phyloP scores from a whole-genome alignment of 2,113 vertebrate genomes.

The Hippocampus comes region DNA sequence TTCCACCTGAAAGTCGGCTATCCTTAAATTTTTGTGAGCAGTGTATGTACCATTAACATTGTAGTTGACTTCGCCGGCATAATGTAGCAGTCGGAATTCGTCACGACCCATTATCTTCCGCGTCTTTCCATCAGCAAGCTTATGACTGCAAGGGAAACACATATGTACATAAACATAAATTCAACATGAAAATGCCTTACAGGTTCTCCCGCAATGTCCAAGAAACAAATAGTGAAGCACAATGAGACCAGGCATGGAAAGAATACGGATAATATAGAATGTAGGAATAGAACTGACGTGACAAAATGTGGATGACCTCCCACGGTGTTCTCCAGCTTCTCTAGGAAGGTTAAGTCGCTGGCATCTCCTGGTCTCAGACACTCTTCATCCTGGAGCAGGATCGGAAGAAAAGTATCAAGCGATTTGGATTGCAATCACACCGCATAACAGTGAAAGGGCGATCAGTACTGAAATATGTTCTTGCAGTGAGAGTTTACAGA shows the following conservation, averaged over 20 bases:
- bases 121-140: conserved; percentile 91
- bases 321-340: conserved; percentile 89
- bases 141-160: conserved; percentile 77
- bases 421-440: background rate
- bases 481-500: too few relatives aligned
- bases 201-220: background rate
- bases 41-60: conserved; percentile 80
- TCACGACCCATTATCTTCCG: conserved; percentile 88
- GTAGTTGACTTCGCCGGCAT: conserved; percentile 97
- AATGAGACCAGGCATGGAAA: background rate
- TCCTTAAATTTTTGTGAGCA: background rate
- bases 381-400: conserved; percentile 84
- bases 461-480: too few relatives aligned
- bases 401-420: background rate
- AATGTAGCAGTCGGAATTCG: conserved; percentile 91
- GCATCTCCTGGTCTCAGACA: conserved; percentile 94
- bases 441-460: background rate
- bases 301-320: conserved; percentile 92
- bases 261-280: background rate
- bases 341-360: conserved; percentile 90
- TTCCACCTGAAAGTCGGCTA: background rate
- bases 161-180: conserved; percentile 5
- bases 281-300: conserved; percentile 78
- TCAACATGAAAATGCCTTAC: background rate
- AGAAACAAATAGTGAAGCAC: background rate